Base-by-base conservation (phyloP, 2,113 vertebrate species). In the Gila orcuttii region DNA sequence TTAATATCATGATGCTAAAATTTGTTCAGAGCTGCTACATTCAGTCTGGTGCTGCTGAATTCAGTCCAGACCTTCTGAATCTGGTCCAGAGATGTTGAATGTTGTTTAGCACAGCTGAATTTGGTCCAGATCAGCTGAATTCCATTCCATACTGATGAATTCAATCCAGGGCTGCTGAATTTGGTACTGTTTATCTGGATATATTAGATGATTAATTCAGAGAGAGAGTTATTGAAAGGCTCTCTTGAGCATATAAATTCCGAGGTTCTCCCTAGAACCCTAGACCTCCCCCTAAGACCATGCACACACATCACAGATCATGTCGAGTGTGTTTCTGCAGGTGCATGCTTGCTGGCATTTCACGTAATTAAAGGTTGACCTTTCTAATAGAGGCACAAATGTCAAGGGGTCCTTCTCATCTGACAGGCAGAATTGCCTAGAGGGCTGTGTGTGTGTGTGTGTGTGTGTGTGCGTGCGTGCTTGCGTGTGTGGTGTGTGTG, bases 371-470 rank as follows among this genome's bases (percentile, higher is more conserved):
- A 84, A 88, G 83, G 52, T 19, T 86, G 88, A 89, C 89, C 88
- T 91, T 89, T 90, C 78, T 87, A 82, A 89, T 87, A 69, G 85
- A 89, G 75, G 85, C 60, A 87, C 68, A 88, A 90, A 89, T 91
- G 87, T 90, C 90, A 89, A 31, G 77, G 28, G 55, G 60, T 82
- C 77, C 74, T 62, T 87, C 78, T 86, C 76, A 55, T 59, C 76
- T 87, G 82, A 88, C 80, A 85, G 74, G 83, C 42, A 79, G 42
- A 83, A 85, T 78, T 86, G 45, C 33, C 68, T 77, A 31, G 75
- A 55, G 75, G 74, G 74, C 47, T 0, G n/a, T 75, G 42, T 75
- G 6, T 55, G 52, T 78, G 75, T 76, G 45, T 80, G 86, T 60
- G 4, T 79, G 69, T 69, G 86, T 88, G 85, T 79, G 64, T 74